A percentile compares a stretch with the other conserved stretches of the same genome.
Evolutionary conservation across 2,113 vertebrate species (phyloP).

Genomic region (Engraulis encrasicolus): DNA sequence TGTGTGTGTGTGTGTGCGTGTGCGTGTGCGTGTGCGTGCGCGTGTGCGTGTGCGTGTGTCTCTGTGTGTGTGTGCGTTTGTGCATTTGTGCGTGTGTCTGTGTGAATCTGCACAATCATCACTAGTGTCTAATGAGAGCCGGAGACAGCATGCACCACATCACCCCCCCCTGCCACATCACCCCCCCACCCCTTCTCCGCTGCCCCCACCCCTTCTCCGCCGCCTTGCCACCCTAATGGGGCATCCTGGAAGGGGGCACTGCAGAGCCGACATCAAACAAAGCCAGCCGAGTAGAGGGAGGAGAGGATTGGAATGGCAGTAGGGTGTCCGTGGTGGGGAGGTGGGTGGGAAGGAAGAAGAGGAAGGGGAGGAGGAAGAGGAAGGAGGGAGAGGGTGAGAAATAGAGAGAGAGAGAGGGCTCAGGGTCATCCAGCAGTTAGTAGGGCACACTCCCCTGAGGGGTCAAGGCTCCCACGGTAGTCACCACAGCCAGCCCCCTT

Average conservation of each 20-base stretch:
- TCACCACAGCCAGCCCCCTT: slow-evolving; percentile 62
- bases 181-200: background rate
- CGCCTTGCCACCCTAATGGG: background rate
- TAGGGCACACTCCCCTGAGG: slow-evolving; percentile 60
- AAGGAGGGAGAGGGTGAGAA: too few relatives aligned
- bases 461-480: slow-evolving; percentile 73
- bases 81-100: background rate
- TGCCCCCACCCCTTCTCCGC: background rate
- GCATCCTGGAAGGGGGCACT: background rate
- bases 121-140: background rate
- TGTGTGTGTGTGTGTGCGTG: too few relatives aligned
- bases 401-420: too few relatives aligned
- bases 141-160: background rate
- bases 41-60: too few relatives aligned
- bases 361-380: too few relatives aligned
- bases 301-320: background rate
- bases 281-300: background rate
- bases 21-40: too few relatives aligned
- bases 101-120: background rate
- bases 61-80: too few relatives aligned
- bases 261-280: slow-evolving; percentile 23
- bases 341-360: slow-evolving; percentile 25
- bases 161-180: background rate
- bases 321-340: background rate
- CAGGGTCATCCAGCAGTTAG: slow-evolving; percentile 53